Evolutionary conservation across 2,888 invertebrate genomes (phyloP), one percentile per base, ranked within the genome.

Genomic region (Choreutis nemorana): DNA sequence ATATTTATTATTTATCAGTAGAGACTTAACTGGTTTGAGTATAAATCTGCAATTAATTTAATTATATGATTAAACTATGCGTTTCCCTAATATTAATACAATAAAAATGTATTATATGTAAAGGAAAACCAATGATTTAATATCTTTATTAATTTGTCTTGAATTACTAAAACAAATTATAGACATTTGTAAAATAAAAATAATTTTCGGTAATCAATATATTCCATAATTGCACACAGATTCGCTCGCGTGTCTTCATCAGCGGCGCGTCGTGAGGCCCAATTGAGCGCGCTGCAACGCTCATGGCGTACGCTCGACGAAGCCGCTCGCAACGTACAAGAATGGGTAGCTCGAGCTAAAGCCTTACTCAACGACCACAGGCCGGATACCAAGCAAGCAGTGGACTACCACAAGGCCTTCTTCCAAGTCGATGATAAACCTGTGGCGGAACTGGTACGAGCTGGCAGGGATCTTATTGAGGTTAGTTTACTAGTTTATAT

Each of bases 331-430:
- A 81, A 86, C 5, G 89, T 96, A 0, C 87, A 88, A 11, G 92
- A 92, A 40, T 97, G 96, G 94, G 80, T 96, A 1, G 84, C 88
- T 0, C 84, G 89, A 26, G 95, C 96, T 0, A 91, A 95, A 44
- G 86, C 88, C 3, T 66, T 94, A 21, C 81, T 95, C 10, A 83
- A 85, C 1, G 95, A 94, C 48, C 87, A 86, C 50, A 83, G 89
- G 29, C 87, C 89, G 3, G 92, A 92, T 50, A 87, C 85, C 20
- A 87, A 90, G 53, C 89, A 89, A 44, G 86, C 86, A 0, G 88
- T 93, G 2, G 91, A 92, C 58, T 85, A 87, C 41, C 93, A 94
- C 49, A 92, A 92, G 61, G 83, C 84, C 31, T 94, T 94, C 81
- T 95, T 96, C 72, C 90, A 90, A 44, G 89, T 91, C 0, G 92